These are phyloP conservation scores for Zhuqinia jingwanae DNA, from an alignment of 2,888 invertebrate genomes.

Conservation along the genomic window DNA sequence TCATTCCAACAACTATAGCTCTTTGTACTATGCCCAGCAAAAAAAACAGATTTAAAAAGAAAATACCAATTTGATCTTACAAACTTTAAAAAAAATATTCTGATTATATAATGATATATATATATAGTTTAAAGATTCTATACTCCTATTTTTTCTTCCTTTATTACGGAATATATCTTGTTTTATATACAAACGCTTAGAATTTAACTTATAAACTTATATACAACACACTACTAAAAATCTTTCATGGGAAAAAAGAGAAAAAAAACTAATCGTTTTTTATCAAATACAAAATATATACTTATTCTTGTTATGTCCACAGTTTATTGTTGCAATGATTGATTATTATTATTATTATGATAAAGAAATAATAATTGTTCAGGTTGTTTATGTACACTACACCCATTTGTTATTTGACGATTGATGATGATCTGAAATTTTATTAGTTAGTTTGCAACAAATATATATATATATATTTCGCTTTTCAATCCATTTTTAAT, in stretches of 20 bases:
- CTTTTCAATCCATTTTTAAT: constrained; percentile 3
- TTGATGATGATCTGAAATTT: constrained; percentile 34
- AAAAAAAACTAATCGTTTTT: constrained; percentile 14
- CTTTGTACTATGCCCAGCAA: constrained; percentile 44
- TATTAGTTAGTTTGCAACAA: constrained; percentile 29
- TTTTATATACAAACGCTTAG: constrained; percentile 36
- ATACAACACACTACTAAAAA: constrained; percentile 39
- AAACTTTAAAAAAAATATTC: not conserved
- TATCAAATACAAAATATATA: not conserved
- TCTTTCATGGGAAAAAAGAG: constrained; percentile 32
- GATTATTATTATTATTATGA: constrained; percentile 2
- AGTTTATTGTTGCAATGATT: constrained; percentile 18
- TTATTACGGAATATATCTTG: constrained; percentile 26
- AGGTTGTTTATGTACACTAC: constrained; percentile 4
- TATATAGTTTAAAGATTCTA: constrained; percentile 28
- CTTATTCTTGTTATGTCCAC: constrained; percentile 2
- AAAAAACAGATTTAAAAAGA: not conserved
- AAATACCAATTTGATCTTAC: not conserved
- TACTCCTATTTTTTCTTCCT: constrained; percentile 41
- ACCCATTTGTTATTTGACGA: not conserved
- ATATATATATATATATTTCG: not conserved
- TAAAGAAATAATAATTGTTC: not conserved
- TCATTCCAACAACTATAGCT: constrained; percentile 67
- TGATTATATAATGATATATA: not conserved
- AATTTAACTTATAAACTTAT: not conserved